Percentiles rank a stretch among this genome's conserved stretches.
These are phyloP conservation scores for Microctenopoma lineatum DNA, from an alignment of 2,797 vertebrate genomes.

Conservation along the genomic window DNA sequence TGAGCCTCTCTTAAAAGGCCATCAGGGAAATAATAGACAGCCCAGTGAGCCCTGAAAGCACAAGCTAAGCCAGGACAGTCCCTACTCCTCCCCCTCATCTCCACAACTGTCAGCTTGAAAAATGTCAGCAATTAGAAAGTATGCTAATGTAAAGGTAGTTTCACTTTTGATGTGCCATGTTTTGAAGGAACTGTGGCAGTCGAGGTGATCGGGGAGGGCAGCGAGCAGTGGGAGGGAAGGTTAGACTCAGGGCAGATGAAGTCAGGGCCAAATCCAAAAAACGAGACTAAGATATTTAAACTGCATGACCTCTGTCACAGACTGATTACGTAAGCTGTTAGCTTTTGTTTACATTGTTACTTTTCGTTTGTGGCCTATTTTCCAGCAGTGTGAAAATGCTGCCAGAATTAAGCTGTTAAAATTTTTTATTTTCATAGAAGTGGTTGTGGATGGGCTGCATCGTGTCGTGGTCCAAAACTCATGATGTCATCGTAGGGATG, in stretches of 20 bases:
- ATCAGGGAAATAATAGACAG: slow-evolving; percentile 72
- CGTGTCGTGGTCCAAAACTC: slow-evolving; percentile 1
- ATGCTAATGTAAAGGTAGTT: slow-evolving; percentile 58
- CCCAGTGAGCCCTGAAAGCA: slow-evolving; percentile 55
- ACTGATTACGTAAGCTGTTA: slow-evolving; percentile 10
- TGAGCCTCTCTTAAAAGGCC: slow-evolving; percentile 71
- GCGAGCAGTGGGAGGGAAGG: slow-evolving; percentile 27
- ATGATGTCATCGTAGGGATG: slow-evolving; percentile 31
- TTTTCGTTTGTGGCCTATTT: slow-evolving; percentile 6
- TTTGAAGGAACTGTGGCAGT: slow-evolving; percentile 31
- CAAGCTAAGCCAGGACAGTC: slow-evolving; percentile 42
- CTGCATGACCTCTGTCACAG: slow-evolving; percentile 15
- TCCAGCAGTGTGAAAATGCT: slow-evolving; percentile 3
- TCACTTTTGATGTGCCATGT: slow-evolving; percentile 44
- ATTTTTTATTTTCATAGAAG: not conserved
- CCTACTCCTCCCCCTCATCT: slow-evolving; percentile 47
- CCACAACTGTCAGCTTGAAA: slow-evolving; percentile 66
- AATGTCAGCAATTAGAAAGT: slow-evolving; percentile 66
- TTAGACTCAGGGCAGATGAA: slow-evolving; percentile 35
- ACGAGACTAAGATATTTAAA: slow-evolving; percentile 23
- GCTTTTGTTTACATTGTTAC: slow-evolving; percentile 14
- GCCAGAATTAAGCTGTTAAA: too few species aligned
- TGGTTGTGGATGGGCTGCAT: slow-evolving; percentile 4
- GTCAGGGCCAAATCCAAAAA: slow-evolving; percentile 6
- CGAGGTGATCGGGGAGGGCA: slow-evolving; percentile 43